phyloP scores from a whole-genome alignment of 2,888 invertebrate genomes.

The Lumbricus terrestris region DNA sequence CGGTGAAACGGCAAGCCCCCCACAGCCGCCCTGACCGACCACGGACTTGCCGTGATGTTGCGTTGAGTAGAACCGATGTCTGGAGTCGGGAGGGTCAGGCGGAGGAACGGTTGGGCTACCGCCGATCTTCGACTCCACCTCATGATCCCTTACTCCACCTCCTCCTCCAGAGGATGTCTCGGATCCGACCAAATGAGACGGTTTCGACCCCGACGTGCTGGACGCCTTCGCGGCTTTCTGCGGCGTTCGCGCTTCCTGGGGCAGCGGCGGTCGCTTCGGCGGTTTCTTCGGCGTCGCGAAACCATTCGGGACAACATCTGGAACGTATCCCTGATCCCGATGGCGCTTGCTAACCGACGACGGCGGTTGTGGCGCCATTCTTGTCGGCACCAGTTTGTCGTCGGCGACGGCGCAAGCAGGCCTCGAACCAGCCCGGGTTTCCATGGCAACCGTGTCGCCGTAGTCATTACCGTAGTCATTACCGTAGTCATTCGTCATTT shows the following conservation, averaged over 20 bases:
- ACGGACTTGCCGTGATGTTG: background rate
- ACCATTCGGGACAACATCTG: background rate
- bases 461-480: background rate
- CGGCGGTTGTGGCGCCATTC: constrained; percentile 20
- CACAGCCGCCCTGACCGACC: background rate
- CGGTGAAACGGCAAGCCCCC: background rate
- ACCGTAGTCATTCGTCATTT: background rate
- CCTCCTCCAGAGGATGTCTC: background rate
- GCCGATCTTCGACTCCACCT: background rate
- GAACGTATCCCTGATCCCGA: background rate
- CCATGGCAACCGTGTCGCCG: background rate
- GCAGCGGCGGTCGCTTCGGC: constrained; percentile 21
- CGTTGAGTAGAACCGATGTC: constrained; percentile 19
- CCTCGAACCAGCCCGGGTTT: background rate
- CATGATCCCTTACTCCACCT: background rate
- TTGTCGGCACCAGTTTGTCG: constrained; percentile 12
- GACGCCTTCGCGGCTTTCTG: background rate
- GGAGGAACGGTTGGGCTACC: background rate
- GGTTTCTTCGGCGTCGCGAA: background rate
- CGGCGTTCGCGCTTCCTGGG: background rate
- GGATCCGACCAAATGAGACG: background rate
- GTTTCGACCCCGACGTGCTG: background rate
- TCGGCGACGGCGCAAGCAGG: background rate
- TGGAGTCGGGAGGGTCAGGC: constrained; percentile 20
- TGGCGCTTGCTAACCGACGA: background rate